A percentile compares a stretch with the other conserved stretches of the same genome.
Conservation (phyloP, 2,797 vertebrate species). For the Phrynocephalus guinanensis region DNA sequence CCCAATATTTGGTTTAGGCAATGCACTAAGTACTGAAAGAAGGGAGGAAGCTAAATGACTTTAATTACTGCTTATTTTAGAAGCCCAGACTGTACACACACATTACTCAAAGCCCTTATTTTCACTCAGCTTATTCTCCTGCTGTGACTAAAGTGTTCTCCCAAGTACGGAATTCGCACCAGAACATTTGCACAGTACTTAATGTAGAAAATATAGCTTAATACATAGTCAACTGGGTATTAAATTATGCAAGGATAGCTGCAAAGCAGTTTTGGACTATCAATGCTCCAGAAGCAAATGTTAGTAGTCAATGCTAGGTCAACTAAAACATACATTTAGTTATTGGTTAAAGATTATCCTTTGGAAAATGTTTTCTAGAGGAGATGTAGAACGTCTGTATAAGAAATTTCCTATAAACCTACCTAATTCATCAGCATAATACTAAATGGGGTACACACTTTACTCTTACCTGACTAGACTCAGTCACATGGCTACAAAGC, state of each 20-base stretch:
- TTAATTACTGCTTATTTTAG: slow-evolving; percentile 56
- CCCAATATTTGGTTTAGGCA: slow-evolving; percentile 42
- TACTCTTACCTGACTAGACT: too few species aligned
- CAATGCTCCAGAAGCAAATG: background rate
- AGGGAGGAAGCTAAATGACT: slow-evolving; percentile 53
- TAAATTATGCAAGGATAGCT: slow-evolving; percentile 19
- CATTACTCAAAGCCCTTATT: slow-evolving; percentile 47
- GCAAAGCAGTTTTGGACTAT: background rate
- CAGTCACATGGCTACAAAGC: too few species aligned
- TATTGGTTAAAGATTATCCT: background rate
- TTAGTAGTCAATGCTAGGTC: background rate
- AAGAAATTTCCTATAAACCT: too few species aligned
- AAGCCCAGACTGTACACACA: slow-evolving; percentile 32
- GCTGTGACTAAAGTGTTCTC: slow-evolving; percentile 44
- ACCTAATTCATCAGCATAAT: too few species aligned
- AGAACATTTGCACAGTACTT: slow-evolving; percentile 40
- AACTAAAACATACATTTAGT: background rate
- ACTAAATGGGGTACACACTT: too few species aligned
- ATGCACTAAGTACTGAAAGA: slow-evolving; percentile 47
- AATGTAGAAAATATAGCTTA: slow-evolving; percentile 35
- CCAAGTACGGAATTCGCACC: slow-evolving; percentile 23
- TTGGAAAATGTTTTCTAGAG: background rate
- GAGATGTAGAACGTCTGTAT: too few species aligned
- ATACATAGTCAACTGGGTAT: slow-evolving; percentile 25
- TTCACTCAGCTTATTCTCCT: slow-evolving; percentile 51